These are phyloP conservation scores for Agonopterix arenella DNA, from an alignment of 2,888 invertebrate species.

Conservation along the genomic window DNA sequence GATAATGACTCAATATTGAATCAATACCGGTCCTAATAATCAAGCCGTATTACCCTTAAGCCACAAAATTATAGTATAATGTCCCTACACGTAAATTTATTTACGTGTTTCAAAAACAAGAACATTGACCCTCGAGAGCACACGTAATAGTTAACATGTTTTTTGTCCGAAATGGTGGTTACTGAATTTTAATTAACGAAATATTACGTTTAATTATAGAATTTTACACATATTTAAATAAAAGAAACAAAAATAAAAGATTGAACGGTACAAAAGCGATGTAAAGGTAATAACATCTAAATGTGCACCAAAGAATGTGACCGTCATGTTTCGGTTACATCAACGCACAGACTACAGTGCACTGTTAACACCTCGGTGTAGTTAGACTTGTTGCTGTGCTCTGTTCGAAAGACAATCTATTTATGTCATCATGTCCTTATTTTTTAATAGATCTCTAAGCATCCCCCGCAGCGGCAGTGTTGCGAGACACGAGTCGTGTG, in stretches of 20 bases:
- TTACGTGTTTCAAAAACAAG: slow-evolving; percentile 46
- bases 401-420: slow-evolving; percentile 64
- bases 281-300: slow-evolving; percentile 61
- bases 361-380: slow-evolving; percentile 45
- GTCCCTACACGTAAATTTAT: slow-evolving; percentile 18
- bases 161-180: slow-evolving; percentile 59
- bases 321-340: slow-evolving; percentile 76
- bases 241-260: slow-evolving; percentile 21
- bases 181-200: slow-evolving; percentile 40
- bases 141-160: slow-evolving; percentile 74
- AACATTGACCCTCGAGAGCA: slow-evolving; percentile 59
- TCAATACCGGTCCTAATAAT: background rate
- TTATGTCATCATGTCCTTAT: slow-evolving; percentile 75
- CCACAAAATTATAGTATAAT: slow-evolving; percentile 5
- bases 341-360: slow-evolving; percentile 47
- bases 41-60: background rate
- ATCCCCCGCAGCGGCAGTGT: slow-evolving; percentile 69
- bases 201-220: slow-evolving; percentile 30
- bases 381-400: slow-evolving; percentile 45
- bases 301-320: slow-evolving; percentile 65
- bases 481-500: slow-evolving; percentile 62
- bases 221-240: slow-evolving; percentile 9
- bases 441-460: slow-evolving; percentile 73
- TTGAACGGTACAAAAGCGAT: slow-evolving; percentile 23
- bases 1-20: slow-evolving; percentile 14